Conservation (phyloP, 2,113 vertebrate species). For the Balaenoptera acutorostrata region DNA sequence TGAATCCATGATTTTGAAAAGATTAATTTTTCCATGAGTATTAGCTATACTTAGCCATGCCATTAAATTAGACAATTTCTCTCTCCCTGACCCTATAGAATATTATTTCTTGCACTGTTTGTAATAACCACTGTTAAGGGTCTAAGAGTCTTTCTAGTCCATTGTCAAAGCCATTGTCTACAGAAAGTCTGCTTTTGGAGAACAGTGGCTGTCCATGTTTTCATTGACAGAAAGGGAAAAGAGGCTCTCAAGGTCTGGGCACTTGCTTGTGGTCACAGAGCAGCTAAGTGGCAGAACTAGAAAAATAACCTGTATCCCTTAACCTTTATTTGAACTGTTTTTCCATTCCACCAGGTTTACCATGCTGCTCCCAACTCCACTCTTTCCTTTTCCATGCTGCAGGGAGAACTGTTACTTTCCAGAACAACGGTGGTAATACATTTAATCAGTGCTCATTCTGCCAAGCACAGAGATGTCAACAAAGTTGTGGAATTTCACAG, state of each 20-base stretch:
- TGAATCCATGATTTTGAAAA: neutral
- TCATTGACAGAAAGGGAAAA: neutral
- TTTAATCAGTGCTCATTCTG: neutral
- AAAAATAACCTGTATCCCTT: neutral
- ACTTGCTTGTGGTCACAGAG: neutral
- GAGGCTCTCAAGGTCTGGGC: neutral
- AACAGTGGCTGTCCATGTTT: neutral
- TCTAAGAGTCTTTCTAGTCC: neutral
- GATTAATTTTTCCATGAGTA: neutral
- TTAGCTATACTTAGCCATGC: neutral
- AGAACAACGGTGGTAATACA: neutral
- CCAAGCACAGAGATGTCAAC: neutral
- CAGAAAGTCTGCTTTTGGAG: neutral
- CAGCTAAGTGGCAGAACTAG: neutral
- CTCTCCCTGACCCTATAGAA: neutral
- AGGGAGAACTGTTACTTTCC: neutral
- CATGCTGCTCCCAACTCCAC: neutral
- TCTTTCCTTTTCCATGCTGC: neutral
- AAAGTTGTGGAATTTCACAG: neutral
- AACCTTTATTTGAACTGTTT: neutral
- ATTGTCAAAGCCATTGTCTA: neutral
- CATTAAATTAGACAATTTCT: neutral
- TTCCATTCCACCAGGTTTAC: neutral
- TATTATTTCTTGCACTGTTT: neutral
- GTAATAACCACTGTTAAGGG: neutral